Conservation (phyloP, 2,797 vertebrate genomes). For the Leucoraja ocellata region DNA sequence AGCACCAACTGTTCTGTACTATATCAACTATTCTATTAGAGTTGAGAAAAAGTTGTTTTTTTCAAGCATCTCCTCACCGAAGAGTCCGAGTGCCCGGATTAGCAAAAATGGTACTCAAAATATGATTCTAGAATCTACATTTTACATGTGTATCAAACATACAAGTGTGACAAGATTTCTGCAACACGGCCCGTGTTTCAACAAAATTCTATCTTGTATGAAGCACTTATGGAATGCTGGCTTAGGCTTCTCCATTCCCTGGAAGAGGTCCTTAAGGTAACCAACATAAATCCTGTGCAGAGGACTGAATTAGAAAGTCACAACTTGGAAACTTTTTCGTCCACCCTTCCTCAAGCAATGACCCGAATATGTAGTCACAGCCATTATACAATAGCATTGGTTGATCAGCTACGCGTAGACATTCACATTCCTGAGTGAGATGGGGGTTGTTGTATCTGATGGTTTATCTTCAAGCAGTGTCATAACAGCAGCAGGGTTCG, state of each 20-base stretch:
- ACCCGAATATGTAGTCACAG: not conserved
- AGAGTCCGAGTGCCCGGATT: not conserved
- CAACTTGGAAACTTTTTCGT: slow-evolving; percentile 19
- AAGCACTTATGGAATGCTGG: slow-evolving; percentile 31
- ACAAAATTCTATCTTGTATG: not conserved
- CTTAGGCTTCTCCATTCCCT: slow-evolving; percentile 7
- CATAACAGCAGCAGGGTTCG: slow-evolving; percentile 51
- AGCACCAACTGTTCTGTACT: slow-evolving; percentile 16
- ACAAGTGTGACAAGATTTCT: slow-evolving; percentile 29
- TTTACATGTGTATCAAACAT: not conserved
- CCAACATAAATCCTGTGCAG: slow-evolving; percentile 3
- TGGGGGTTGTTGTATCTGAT: slow-evolving; percentile 58
- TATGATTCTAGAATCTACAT: not conserved
- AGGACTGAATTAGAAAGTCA: not conserved
- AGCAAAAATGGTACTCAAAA: not conserved
- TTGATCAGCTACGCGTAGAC: slow-evolving; percentile 68
- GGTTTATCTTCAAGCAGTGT: slow-evolving; percentile 58
- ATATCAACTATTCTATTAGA: not conserved
- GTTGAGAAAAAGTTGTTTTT: not conserved
- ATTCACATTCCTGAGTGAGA: slow-evolving; percentile 81
- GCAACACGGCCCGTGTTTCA: not conserved
- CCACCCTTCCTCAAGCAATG: not conserved
- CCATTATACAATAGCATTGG: not conserved
- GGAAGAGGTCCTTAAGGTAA: slow-evolving; percentile 9
- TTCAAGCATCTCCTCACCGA: not conserved